A percentile compares a stretch with the other conserved stretches of the same genome.
These are phyloP conservation scores for Chironomus tentans DNA, from an alignment of 2,888 invertebrate species.

Conservation along the genomic window DNA sequence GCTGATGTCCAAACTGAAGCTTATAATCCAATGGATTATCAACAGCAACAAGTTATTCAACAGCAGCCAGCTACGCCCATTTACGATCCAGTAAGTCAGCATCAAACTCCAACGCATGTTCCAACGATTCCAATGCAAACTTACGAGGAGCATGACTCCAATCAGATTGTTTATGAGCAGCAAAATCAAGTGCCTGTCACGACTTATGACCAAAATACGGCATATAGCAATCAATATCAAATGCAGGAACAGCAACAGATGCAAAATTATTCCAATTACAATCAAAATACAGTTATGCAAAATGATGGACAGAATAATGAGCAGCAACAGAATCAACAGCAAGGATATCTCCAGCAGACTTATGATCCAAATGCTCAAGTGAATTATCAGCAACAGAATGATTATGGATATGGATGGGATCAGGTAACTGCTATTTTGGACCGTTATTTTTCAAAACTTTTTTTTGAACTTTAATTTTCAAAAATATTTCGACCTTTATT, in stretches of 20 bases:
- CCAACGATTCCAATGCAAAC: background rate
- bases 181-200: slow-evolving; percentile 21
- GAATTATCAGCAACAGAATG: slow-evolving; percentile 22
- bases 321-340: slow-evolving; percentile 12
- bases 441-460: background rate
- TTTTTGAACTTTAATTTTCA: too few species aligned
- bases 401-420: background rate
- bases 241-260: slow-evolving; percentile 26
- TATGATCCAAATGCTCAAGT: slow-evolving; percentile 12
- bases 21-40: slow-evolving; percentile 26
- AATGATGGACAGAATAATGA: background rate
- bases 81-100: slow-evolving; percentile 27
- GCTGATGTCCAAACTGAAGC: background rate
- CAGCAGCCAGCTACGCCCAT: background rate
- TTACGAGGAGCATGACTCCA: slow-evolving; percentile 25
- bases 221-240: slow-evolving; percentile 27
- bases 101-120: slow-evolving; percentile 26
- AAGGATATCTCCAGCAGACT: background rate
- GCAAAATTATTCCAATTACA: slow-evolving; percentile 23
- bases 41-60: slow-evolving; percentile 30
- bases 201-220: background rate
- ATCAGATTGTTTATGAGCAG: slow-evolving; percentile 27
- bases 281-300: background rate
- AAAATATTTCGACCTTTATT: too few species aligned
- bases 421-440: too few species aligned